A percentile compares a stretch with the other conserved stretches of the same genome.
These are phyloP conservation scores for Forbesichthys agassizii DNA, from an alignment of 2,113 vertebrate genomes.

Conservation along the genomic window DNA sequence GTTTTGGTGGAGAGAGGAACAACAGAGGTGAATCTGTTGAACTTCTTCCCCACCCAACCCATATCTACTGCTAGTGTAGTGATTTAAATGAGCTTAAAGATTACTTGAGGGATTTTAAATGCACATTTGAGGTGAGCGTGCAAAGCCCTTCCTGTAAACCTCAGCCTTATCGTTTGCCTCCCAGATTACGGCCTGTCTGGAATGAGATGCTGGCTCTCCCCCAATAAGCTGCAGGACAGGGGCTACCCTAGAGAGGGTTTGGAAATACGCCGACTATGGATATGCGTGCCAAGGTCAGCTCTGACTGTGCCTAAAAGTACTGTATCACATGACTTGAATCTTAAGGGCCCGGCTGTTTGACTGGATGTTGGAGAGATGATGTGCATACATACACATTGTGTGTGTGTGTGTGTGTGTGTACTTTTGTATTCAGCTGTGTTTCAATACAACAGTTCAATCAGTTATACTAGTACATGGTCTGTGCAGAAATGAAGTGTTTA, in stretches of 20 bases:
- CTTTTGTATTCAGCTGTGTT: conserved; percentile 9
- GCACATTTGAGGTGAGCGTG: conserved; percentile 71
- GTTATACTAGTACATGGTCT: conserved; percentile 1
- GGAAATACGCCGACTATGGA: conserved; percentile 19
- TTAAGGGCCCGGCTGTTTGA: conserved; percentile 31
- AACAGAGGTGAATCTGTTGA: conserved; percentile 64
- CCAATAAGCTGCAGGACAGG: conserved; percentile 65
- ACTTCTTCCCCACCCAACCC: conserved; percentile 18
- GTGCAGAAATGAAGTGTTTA: conserved; percentile 55
- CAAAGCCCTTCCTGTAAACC: conserved; percentile 73
- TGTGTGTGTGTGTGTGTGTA: conserved; percentile 4
- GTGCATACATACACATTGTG: no score
- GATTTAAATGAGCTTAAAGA: conserved; percentile 80
- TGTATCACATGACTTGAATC: conserved; percentile 32
- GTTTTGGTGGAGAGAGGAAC: conserved; percentile 67
- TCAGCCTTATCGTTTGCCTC: conserved; percentile 74
- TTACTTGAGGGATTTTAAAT: conserved; percentile 80
- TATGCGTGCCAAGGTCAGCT: conserved; percentile 63
- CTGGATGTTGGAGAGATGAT: conserved; percentile 5
- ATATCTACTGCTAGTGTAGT: conserved; percentile 63
- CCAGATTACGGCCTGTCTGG: conserved; percentile 74
- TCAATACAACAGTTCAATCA: conserved; percentile 15
- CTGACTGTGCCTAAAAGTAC: conserved; percentile 35
- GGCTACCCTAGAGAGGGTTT: conserved; percentile 54
- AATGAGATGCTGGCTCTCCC: conserved; percentile 65